These are phyloP conservation scores for Nephrotoma appendiculata DNA, from an alignment of 2,888 invertebrate species.

Conservation along the genomic window DNA sequence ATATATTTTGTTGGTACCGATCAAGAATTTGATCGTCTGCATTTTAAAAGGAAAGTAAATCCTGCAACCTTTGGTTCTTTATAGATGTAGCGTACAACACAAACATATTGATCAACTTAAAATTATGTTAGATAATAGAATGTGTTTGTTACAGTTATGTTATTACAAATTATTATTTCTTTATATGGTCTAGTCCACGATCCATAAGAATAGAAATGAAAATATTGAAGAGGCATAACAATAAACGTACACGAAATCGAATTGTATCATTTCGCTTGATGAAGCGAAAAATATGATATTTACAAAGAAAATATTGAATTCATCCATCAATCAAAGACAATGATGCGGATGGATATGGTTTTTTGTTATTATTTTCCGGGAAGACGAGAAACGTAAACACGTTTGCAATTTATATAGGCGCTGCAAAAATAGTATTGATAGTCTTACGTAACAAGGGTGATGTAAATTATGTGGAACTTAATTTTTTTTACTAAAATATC, in stretches of 20 bases:
- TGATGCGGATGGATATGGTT: neutral
- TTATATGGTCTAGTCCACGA: neutral
- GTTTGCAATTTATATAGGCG: too few relatives aligned
- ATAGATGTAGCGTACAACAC: too few relatives aligned
- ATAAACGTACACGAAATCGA: neutral
- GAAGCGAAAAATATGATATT: neutral
- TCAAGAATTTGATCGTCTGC: too few relatives aligned
- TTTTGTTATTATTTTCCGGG: neutral
- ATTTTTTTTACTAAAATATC: too few relatives aligned
- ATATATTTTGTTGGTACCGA: too few relatives aligned
- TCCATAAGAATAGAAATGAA: neutral
- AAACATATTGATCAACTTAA: neutral
- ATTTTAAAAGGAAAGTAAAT: too few relatives aligned
- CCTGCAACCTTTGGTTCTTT: too few relatives aligned
- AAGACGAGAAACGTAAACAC: neutral
- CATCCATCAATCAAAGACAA: neutral
- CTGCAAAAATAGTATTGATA: too few relatives aligned
- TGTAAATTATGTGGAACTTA: neutral
- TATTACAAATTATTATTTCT: neutral
- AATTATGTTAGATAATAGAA: neutral
- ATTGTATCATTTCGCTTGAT: slow-evolving; percentile 1
- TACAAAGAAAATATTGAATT: neutral
- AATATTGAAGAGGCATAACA: neutral
- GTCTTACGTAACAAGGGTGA: neutral
- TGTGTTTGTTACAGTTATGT: neutral